These are phyloP conservation scores for Glareola pratincola DNA, from an alignment of 2,113 vertebrate genomes.

Conservation along the genomic window DNA sequence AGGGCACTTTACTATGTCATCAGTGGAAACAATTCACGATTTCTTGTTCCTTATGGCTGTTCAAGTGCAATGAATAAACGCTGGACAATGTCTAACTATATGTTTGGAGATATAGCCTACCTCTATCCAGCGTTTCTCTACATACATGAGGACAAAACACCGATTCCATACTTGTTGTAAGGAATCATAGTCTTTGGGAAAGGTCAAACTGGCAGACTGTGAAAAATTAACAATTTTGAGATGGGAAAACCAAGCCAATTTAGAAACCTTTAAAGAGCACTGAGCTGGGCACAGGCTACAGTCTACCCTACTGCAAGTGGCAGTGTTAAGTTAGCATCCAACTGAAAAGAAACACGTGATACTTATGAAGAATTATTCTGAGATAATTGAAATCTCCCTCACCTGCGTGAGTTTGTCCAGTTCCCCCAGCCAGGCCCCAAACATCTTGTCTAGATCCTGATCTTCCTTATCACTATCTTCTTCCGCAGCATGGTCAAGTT, in stretches of 20 bases:
- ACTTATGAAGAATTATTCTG: background rate
- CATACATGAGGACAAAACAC: background rate
- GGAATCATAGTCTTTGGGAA: background rate
- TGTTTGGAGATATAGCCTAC: background rate
- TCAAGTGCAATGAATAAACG: background rate
- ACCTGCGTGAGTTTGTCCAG: conserved; percentile 95
- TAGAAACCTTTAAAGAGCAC: background rate
- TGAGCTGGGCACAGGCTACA: background rate
- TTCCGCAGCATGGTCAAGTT: conserved; percentile 95
- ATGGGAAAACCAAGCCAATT: background rate
- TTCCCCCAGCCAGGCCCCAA: conserved; percentile 97
- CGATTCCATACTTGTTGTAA: background rate
- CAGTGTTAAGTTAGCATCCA: background rate
- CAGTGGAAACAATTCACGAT: background rate
- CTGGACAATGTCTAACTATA: background rate
- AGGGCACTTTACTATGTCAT: background rate
- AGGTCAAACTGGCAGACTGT: background rate
- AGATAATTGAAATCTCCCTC: background rate
- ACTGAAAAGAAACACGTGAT: background rate
- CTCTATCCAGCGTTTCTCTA: background rate
- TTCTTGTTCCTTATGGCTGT: background rate
- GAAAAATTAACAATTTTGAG: background rate
- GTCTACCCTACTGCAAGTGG: background rate
- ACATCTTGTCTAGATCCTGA: conserved; percentile 98
- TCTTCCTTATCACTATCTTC: conserved; percentile 99